Base-by-base conservation (phyloP, 2,797 vertebrate genomes). In the Orestias chungarensis region DNA sequence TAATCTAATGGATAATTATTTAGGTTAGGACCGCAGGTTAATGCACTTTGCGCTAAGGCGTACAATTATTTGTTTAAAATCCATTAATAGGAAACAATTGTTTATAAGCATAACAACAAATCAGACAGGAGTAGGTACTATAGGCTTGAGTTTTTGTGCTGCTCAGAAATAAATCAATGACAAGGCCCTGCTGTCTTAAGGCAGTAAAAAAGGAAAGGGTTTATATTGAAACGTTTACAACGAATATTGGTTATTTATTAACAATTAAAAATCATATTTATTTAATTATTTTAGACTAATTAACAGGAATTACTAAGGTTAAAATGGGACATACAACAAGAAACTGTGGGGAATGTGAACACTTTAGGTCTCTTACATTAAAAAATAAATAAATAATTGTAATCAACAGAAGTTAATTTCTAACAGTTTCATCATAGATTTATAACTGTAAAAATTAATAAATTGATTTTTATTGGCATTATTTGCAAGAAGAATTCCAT, bases 151-250 rank as follows among this genome's bases (percentile, higher is more conserved):
- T n/a, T 6, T 31, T 55, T 55, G 25, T 29, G 12, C 50, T 27
- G 52, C 66, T 65, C 59, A 50, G 33, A 59, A 80, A 44, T 65
- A 44, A 88, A 92, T 92, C 84, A 62, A 87, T 85, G 67, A 69
- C 33, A 66, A 71, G 66, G 68, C 71, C 72, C 72, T 82, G 83
- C 79, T 86, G 86, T 77, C 86, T 74, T 64, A 64, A 40, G 76
- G 85, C 80, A 87, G 87, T 86, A 87, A 90, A 81, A 74, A 82
- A 18, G 50, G 31, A 81, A 73, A 50, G 74, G 77, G 77, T 73
- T 68, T 71, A 70, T 64, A 27, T 52, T 57, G 66, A 52, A 78
- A 44, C 46, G 66, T 42, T 49, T 64, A 71, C 64, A 17, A 61
- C 70, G 64, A 80, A 79, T 83, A 83, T 78, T 70, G 65, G 81